Base-by-base conservation (phyloP, 2,113 vertebrate species). In the Scolopax mira region DNA sequence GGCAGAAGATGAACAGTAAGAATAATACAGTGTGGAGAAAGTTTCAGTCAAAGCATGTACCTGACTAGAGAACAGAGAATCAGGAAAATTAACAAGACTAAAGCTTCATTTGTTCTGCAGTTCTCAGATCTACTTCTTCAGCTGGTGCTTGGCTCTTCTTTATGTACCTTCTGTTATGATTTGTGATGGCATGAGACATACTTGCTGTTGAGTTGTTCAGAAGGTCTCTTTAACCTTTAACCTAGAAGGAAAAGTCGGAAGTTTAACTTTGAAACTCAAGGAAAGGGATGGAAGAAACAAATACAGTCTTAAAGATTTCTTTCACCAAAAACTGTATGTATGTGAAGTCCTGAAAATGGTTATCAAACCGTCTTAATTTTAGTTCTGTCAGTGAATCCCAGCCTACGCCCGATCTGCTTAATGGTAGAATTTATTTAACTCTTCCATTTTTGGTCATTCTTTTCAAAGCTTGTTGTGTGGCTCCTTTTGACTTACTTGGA, bases 401-500 rank as follows among this genome's bases (percentile, higher is more conserved):
- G 10, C 25, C 65, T 55, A 3, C 28, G 84, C 33, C 30, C 10
- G 11, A 3, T 10, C 6, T 16, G 1, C 15, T 46, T 6, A 7
- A 5, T 33, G 49, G 18, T 30, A 48, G 37, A 51, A 35, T 42
- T 48, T 27, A 21, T 52, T 39, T 6, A 41, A 2, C 42, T 18
- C 48, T 1, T 10, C 27, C 39, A 7, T 27, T n/a, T 13, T 1
- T 11, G 30, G 5, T 12, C 4, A 4, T 33, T 23, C 10, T 6
- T 75, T 71, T 9, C 18, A 21, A 4, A 48, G 6, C 28, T 37
- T 46, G 12, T 46, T 24, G 2, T 5, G 30, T 5, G 25, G 51
- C 44, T 90, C 13, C 46, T 58, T 27, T 57, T 22, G 18, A 3
- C 22, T 75, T 24, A 6, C n/a, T 42, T 51, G 27, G 57, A 55